Percentiles rank a stretch among this genome's conserved stretches.
Conservation (phyloP, 37 sponge, comb jelly and placozoan genomes). For the Trichoplax adhaerens region DNA sequence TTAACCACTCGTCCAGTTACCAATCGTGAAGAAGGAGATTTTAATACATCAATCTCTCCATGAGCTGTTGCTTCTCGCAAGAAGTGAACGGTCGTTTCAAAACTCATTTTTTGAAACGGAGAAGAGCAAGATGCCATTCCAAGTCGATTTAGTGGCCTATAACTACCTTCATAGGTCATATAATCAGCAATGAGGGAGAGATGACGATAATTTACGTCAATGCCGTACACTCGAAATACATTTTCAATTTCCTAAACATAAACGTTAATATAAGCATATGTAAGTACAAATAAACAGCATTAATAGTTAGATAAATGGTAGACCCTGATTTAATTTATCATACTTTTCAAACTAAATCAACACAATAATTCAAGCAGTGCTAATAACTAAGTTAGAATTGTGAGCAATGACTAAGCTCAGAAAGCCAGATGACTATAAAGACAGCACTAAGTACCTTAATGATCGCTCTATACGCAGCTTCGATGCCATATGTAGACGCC, state of each 20-base stretch:
- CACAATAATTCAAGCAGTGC: not conserved
- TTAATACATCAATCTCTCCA: conserved; percentile 50
- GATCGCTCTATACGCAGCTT: conserved; percentile 59
- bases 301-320: not conserved
- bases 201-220: conserved; percentile 64
- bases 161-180: conserved; percentile 68
- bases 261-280: not conserved
- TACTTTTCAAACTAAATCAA: not conserved
- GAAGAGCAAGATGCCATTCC: conserved; percentile 74
- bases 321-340: not conserved
- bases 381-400: not conserved
- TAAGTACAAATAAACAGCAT: not conserved
- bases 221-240: conserved; percentile 87
- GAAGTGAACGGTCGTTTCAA: conserved; percentile 90
- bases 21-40: conserved; percentile 67
- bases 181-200: conserved; percentile 84
- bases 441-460: conserved; percentile 30
- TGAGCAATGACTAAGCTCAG: not conserved
- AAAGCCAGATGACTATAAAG: not conserved
- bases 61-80: conserved; percentile 43
- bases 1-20: conserved; percentile 58
- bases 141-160: conserved; percentile 74
- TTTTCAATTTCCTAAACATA: conserved; percentile 53
- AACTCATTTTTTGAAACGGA: conserved; percentile 93
- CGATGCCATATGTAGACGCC: conserved; percentile 66